Base-by-base conservation (phyloP, 2,797 vertebrate species). In the Siniperca undulata region DNA sequence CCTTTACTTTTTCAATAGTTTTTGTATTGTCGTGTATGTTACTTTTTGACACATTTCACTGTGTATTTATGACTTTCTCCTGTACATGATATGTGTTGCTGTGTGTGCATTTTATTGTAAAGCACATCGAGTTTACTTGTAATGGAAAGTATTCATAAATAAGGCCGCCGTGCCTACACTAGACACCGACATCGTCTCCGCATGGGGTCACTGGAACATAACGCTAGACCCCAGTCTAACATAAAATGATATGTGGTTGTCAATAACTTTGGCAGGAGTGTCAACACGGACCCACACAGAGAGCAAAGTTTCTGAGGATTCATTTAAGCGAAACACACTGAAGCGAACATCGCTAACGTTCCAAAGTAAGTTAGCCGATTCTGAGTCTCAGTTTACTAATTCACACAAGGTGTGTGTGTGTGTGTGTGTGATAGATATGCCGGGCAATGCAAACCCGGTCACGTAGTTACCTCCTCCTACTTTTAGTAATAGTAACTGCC, bases 401-500 rank as follows among this genome's bases (percentile, higher is more conserved):
- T 66, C 19, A 40, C 40, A 8, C 16, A 46, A 2, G 0, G 2
- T 7, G 6, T 40, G 44, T n/a, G n/a, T n/a, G n/a, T n/a, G n/a
- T n/a, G n/a, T n/a, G n/a, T n/a, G n/a, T 9, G 24, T 56, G 2
- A 27, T 14, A 22, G 22, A 50, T 3, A 27, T 1, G 1, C 0
- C 2, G 1, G 1, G 0, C 0, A 64, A 0, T 10, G 1, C 1
- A 36, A 65, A 17, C 30, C 2, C 13, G 0, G 2, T 14, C 7
- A 5, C 12, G 30, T 7, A 69, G 20, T 13, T 17, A 4, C 7
- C 8, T 10, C 19, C 11, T 52, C 0, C 0, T 42, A 9, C 1
- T 70, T 58, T 4, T 3, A 50, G 7, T 3, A 2, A 48, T 13
- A 30, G 12, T 3, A 2, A 1, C 11, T 38, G 6, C 2, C 3